Percentiles rank a stretch among this genome's conserved stretches.
These are phyloP conservation scores for Sycophaga agraensis DNA, from an alignment of 1,140 invertebrate genomes.

Conservation along the genomic window DNA sequence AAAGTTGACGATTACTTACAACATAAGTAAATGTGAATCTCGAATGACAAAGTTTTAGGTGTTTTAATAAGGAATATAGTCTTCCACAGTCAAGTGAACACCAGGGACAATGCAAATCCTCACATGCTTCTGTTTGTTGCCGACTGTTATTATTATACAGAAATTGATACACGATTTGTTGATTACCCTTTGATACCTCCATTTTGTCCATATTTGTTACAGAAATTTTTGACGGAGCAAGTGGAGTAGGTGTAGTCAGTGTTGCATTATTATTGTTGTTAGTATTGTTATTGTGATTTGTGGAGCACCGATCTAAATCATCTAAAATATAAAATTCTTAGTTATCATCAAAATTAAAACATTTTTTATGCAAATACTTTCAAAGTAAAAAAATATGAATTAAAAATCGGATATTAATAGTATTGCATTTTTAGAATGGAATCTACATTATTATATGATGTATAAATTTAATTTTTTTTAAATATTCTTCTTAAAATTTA, in stretches of 20 bases:
- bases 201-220: constrained; percentile 41
- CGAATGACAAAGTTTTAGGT: constrained; percentile 90
- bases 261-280: constrained; percentile 49
- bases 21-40: constrained; percentile 91
- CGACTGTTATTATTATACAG: constrained; percentile 92
- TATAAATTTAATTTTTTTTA: no score
- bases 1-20: constrained; percentile 60
- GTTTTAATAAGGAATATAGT: constrained; percentile 87
- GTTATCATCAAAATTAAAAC: background rate
- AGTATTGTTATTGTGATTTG: constrained; percentile 45
- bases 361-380: no score
- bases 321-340: constrained; percentile 35
- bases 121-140: constrained; percentile 91
- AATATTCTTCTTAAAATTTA: no score
- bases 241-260: constrained; percentile 49
- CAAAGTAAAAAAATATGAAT: no score
- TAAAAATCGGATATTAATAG: no score
- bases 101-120: constrained; percentile 93
- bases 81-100: constrained; percentile 87
- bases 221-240: constrained; percentile 46
- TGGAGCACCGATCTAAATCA: constrained; percentile 47
- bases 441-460: no score
- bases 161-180: constrained; percentile 92
- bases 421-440: no score
- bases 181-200: constrained; percentile 46